phyloP scores from a whole-genome alignment of 1,140 invertebrate genomes.

The Stenopsyche tienmushanensis region DNA sequence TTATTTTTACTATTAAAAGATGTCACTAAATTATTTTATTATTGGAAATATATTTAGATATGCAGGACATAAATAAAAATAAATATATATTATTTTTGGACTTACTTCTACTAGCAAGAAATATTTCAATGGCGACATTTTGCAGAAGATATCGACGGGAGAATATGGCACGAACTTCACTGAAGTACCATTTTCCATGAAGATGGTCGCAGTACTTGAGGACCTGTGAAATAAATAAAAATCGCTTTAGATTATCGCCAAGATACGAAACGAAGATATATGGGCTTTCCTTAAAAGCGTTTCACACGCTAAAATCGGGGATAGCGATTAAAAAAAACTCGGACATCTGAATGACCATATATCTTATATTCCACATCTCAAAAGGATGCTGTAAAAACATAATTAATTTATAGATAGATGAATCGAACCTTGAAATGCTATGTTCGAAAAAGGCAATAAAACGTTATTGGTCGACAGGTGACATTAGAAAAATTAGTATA shows the following conservation, averaged over 20 bases:
- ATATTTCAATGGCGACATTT: conserved; percentile 97
- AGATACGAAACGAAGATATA: too few species aligned
- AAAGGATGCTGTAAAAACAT: conserved; percentile 2
- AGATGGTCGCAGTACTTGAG: conserved; percentile 96
- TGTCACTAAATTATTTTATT: conserved; percentile 16
- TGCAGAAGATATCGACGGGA: conserved; percentile 94
- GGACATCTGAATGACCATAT: too few species aligned
- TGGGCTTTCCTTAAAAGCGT: too few species aligned
- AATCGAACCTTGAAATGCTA: conserved; percentile 4
- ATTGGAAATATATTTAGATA: conserved; percentile 1
- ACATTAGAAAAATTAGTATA: conserved; percentile 23
- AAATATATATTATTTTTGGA: conserved; percentile 45
- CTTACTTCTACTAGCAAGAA: conserved; percentile 97
- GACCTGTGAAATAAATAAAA: conserved; percentile 65
- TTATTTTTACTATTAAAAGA: conserved; percentile 1
- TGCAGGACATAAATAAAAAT: conserved; percentile 5
- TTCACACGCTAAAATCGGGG: too few species aligned
- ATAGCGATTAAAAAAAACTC: conserved; percentile 6
- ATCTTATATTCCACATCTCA: background rate
- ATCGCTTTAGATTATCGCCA: background rate
- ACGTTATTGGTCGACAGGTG: conserved; percentile 18
- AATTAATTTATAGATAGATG: conserved; percentile 14
- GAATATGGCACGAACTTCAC: conserved; percentile 97
- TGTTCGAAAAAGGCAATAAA: conserved; percentile 18
- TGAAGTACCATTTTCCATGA: conserved; percentile 99